Evolutionary conservation across 2,888 invertebrate genomes (phyloP), one percentile per base, ranked within the genome.

Genomic region (Nemapogon koenigi): DNA sequence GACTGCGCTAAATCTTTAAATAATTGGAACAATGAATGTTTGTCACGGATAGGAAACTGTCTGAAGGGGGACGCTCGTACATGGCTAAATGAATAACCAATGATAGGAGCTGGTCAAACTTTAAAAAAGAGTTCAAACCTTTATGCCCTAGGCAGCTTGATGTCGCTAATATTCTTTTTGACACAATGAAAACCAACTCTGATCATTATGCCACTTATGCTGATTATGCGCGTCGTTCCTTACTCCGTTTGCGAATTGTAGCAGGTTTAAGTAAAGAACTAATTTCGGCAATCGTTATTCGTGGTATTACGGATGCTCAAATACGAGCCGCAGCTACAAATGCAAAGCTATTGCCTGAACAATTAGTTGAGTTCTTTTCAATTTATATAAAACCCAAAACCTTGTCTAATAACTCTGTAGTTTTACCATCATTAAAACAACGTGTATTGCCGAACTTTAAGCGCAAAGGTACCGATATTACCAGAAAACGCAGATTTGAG

Each of bases 151-250:
- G 25, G 14, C 33, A 18, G 13, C 8, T 41, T 4, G 38, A 41
- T 16, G 17, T 16, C 16, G 41, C 38, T 1, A 30, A 29, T 30
- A 38, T 41, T 19, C 15, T 41, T 16, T 39, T 16, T 10, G 25
- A 39, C 6, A 25, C 16, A 2, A 39, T 39, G 39, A 28, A 10
- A 7, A 29, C 29, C 4, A 28, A 18, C 10, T 49, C 46, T 0
- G 38, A 48, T 13, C 29, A 41, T 0, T 49, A 40, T 14, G 7
- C 40, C 3, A 44, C 46, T 4, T 49, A 46, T 15, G 49, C 48
- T n/a, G n/a, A n/a, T n/a, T n/a, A n/a, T n/a, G n/a, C n/a, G n/a
- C n/a, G n/a, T n/a, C n/a, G n/a, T n/a, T 1, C 47, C 47, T 10
- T 49, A 47, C 28, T 46, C 8, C 37, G 41, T 10, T 40, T 46